Conservation (phyloP, 2,113 vertebrate species). For the Nyctereutes procyonoides region DNA sequence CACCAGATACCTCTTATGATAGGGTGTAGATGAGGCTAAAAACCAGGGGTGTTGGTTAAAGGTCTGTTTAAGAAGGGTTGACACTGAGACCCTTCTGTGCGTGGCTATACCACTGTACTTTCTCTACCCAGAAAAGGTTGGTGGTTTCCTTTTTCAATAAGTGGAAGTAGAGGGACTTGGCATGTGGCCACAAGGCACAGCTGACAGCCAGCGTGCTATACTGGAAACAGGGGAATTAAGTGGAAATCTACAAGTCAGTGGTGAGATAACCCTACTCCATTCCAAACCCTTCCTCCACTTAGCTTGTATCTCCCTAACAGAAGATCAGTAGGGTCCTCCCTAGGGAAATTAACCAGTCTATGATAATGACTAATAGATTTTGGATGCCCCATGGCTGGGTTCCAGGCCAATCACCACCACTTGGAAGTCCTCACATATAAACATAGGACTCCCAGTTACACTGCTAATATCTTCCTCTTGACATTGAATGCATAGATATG, state of each 20-base stretch:
- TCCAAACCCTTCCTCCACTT: neutral
- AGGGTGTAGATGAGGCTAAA: neutral
- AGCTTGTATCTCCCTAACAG: neutral
- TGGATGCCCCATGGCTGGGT: neutral
- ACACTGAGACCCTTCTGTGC: neutral
- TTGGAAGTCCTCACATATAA: slow-evolving; percentile 6
- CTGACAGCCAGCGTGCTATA: neutral
- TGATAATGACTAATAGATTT: slow-evolving; percentile 45
- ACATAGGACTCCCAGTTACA: neutral
- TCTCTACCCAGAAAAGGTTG: neutral
- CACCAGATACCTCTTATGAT: neutral
- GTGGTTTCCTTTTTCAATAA: neutral
- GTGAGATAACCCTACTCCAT: neutral
- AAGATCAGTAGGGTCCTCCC: neutral
- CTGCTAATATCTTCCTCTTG: neutral
- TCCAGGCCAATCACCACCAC: slow-evolving; percentile 13
- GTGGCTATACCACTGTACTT: neutral
- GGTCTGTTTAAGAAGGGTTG: neutral
- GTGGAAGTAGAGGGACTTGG: neutral
- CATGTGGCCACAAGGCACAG: neutral
- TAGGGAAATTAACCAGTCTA: slow-evolving; percentile 15
- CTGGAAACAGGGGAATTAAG: neutral
- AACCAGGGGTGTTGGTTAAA: neutral
- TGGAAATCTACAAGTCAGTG: neutral
- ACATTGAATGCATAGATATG: neutral